A percentile compares a stretch with the other conserved stretches of the same genome.
These are phyloP conservation scores for Falco peregrinus DNA, from an alignment of 2,797 vertebrate genomes.

Conservation along the genomic window DNA sequence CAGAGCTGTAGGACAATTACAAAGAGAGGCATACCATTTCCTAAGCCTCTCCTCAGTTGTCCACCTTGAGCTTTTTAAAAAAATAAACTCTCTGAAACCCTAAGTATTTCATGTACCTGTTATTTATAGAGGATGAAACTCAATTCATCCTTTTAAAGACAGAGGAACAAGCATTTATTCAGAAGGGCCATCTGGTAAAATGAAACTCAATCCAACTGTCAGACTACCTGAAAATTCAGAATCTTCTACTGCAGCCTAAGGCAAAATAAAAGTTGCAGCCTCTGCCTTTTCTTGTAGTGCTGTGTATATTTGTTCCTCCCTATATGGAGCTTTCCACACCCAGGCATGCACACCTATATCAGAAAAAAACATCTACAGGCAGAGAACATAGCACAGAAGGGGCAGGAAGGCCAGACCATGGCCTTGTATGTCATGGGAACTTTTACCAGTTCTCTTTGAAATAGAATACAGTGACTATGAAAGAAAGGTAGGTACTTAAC, in stretches of 20 bases:
- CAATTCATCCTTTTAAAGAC: neutral
- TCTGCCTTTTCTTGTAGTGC: neutral
- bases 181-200: neutral
- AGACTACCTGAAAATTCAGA: neutral
- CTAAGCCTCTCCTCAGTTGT: neutral
- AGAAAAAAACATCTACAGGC: neutral
- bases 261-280: neutral
- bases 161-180: neutral
- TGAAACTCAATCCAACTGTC: neutral
- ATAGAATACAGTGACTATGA: neutral
- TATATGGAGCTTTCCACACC: neutral
- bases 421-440: neutral
- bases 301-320: neutral
- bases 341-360: neutral
- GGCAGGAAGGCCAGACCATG: neutral
- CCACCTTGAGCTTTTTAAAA: neutral
- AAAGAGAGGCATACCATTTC: neutral
- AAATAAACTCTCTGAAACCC: neutral
- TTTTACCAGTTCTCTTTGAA: neutral
- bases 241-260: neutral
- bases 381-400: neutral
- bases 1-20: neutral
- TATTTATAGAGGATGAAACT: neutral
- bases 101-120: neutral
- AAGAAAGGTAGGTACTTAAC: neutral